Conservation (phyloP, 2,113 vertebrate genomes). For the Daubentonia madagascariensis region DNA sequence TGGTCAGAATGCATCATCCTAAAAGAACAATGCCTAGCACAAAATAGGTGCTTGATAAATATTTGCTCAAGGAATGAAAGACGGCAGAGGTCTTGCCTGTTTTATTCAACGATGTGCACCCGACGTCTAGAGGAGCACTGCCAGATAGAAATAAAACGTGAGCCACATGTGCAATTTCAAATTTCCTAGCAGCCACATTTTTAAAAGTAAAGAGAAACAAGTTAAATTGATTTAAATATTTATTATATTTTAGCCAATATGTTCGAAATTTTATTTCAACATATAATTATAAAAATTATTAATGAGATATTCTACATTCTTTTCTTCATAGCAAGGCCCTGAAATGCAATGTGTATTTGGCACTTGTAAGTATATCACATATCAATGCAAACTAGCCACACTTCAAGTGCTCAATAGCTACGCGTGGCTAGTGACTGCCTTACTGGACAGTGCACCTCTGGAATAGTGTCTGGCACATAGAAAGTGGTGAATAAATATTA, state of each 20-base stretch:
- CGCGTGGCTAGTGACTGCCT: neutral
- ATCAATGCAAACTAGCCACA: neutral
- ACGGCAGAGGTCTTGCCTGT: neutral
- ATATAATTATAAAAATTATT: neutral
- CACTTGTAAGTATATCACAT: neutral
- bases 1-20: neutral
- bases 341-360: neutral
- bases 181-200: neutral
- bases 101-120: neutral
- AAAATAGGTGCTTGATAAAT: neutral
- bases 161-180: neutral
- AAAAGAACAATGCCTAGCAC: neutral
- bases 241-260: neutral
- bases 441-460: neutral
- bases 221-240: neutral
- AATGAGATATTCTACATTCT: neutral
- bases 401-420: neutral
- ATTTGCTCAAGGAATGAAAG: neutral
- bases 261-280: slow-evolving; percentile 7
- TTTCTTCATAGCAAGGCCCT: neutral
- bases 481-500: neutral
- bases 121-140: neutral
- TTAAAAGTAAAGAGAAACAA: neutral
- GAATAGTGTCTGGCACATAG: neutral
- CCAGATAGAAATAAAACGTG: neutral